These are phyloP conservation scores for Tridacna gigas DNA, from an alignment of 2,888 invertebrate genomes.

Conservation along the genomic window DNA sequence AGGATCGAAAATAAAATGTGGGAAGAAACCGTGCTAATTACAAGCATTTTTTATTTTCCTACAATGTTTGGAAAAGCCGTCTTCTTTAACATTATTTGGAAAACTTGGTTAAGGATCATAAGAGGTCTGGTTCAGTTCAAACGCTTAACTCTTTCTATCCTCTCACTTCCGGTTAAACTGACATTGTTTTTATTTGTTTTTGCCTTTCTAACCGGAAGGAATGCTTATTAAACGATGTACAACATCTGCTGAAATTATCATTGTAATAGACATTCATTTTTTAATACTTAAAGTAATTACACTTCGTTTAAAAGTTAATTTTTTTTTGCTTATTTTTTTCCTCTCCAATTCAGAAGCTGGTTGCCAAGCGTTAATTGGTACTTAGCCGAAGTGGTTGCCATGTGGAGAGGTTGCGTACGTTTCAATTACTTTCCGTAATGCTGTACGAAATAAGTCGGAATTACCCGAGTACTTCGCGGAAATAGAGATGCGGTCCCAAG, in stretches of 20 bases:
- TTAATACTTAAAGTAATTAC: not conserved
- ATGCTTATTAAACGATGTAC: not conserved
- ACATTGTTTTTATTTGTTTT: not conserved
- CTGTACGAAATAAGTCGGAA: not conserved
- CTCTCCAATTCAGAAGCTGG: not conserved
- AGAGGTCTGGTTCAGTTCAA: not conserved
- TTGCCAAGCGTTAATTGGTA: constrained; percentile 8
- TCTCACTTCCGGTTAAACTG: not conserved
- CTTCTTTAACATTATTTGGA: not conserved
- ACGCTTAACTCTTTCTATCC: not conserved
- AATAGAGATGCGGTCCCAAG: too few relatives aligned
- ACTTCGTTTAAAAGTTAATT: not conserved
- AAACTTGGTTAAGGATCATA: not conserved
- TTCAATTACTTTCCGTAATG: constrained; percentile 6
- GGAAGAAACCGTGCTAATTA: not conserved
- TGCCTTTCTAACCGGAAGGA: not conserved
- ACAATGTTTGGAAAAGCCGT: not conserved
- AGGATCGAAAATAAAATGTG: not conserved
- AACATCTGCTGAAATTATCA: not conserved
- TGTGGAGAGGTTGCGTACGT: constrained; percentile 4
- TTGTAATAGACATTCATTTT: not conserved
- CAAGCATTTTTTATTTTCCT: not conserved
- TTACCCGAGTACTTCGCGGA: not conserved
- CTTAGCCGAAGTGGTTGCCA: constrained; percentile 17
- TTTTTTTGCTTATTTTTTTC: not conserved